Percentiles rank a stretch among this genome's conserved stretches.
These are phyloP conservation scores for Drosophila stalkeri DNA, from an alignment of 2,888 invertebrate species.

Conservation along the genomic window DNA sequence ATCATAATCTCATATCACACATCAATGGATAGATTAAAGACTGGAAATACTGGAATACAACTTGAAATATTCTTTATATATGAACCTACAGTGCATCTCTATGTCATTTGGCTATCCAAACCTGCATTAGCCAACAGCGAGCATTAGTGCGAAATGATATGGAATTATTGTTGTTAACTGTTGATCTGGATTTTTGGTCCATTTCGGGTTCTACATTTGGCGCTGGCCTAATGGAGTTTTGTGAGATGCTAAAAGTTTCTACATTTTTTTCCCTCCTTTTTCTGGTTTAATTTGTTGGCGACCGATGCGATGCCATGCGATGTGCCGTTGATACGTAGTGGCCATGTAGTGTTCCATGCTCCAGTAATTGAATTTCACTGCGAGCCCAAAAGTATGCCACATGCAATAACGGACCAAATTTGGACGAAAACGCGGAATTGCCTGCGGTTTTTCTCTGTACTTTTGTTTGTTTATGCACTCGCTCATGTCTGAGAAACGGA, in stretches of 20 bases:
- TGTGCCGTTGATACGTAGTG: conserved; percentile 17
- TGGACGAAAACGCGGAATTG: conserved; percentile 60
- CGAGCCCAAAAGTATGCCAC: conserved; percentile 54
- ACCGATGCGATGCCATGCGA: conserved; percentile 14
- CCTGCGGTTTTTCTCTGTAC: conserved; percentile 57
- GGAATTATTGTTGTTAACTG: conserved; percentile 3
- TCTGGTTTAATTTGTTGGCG: conserved; percentile 11
- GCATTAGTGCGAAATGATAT: not conserved
- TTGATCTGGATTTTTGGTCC: not conserved
- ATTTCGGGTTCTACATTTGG: not conserved
- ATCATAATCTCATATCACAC: too few species aligned
- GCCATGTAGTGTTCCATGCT: conserved; percentile 17
- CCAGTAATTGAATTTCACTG: conserved; percentile 54
- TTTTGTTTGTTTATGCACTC: conserved; percentile 5
- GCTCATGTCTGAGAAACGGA: not conserved
- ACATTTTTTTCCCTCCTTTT: not conserved
- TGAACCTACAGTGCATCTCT: too few species aligned
- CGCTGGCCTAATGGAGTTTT: conserved; percentile 10
- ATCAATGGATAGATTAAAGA: too few species aligned
- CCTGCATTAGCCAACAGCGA: not conserved
- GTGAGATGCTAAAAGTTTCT: conserved; percentile 12
- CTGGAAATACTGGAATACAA: too few species aligned
- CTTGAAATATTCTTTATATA: too few species aligned
- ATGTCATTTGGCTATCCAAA: too few species aligned
- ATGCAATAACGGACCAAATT: conserved; percentile 60